Conservation (phyloP, 2,113 vertebrate genomes). For the Xiphophorus maculatus region DNA sequence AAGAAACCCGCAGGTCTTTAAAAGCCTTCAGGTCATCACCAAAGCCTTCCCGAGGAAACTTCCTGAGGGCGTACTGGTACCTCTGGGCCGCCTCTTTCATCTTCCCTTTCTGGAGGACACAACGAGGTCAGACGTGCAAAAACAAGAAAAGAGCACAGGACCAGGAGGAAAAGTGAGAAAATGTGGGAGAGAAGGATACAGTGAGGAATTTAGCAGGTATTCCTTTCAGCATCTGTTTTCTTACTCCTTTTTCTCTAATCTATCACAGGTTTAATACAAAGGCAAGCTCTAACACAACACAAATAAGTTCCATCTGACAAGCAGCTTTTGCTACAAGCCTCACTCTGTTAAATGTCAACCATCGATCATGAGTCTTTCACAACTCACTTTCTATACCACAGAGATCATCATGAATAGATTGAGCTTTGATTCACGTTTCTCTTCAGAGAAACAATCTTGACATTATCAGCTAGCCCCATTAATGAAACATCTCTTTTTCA, state of each 20-base stretch:
- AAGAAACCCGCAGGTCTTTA: constrained; percentile 91
- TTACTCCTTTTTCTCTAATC: constrained; percentile 41
- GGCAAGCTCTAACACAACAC: constrained; percentile 12
- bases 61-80: constrained; percentile 96
- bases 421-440: constrained; percentile 1
- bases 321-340: constrained; percentile 52
- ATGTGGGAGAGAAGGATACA: constrained; percentile 12
- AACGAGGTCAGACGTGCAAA: constrained; percentile 35
- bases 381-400: constrained; percentile 24
- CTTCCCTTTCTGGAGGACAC: constrained; percentile 91
- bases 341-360: constrained; percentile 69
- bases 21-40: constrained; percentile 96
- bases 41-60: constrained; percentile 95
- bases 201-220: constrained; percentile 21
- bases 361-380: constrained; percentile 53
- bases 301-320: constrained; percentile 30
- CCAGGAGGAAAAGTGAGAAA: constrained; percentile 18
- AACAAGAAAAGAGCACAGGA: constrained; percentile 24
- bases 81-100: constrained; percentile 98
- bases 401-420: constrained; percentile 9
- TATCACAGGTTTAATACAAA: constrained; percentile 50
- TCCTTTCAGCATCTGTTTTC: constrained; percentile 31
- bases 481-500: neutral
- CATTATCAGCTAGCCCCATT: neutral
- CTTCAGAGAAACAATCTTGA: neutral